Evolutionary conservation across 2,888 invertebrate species (phyloP).

Genomic region (Trissolcus japonicus): DNA sequence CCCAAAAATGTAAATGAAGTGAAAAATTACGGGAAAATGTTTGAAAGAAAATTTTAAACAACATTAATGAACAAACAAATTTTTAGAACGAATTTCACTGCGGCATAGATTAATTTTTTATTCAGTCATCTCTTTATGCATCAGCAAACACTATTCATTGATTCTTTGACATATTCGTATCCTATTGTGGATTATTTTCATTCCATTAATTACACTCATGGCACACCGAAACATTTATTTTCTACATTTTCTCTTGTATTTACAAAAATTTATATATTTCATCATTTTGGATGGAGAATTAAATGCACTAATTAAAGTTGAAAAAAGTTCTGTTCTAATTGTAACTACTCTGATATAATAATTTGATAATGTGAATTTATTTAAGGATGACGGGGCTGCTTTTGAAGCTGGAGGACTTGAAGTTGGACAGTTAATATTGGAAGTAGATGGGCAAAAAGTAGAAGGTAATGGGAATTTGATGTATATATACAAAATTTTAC

Average conservation of each 20-base stretch:
- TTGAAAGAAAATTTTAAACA: no score
- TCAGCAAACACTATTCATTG: not conserved
- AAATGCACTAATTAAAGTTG: not conserved
- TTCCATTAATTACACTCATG: not conserved
- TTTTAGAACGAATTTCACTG: no score
- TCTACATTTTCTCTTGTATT: not conserved
- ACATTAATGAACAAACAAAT: no score
- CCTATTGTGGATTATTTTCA: not conserved
- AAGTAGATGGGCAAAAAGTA: slow-evolving; percentile 87
- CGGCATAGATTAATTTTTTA: no score
- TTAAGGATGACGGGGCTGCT: slow-evolving; percentile 95
- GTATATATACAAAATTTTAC: no score
- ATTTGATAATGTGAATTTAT: slow-evolving; percentile 13
- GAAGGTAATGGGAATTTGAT: slow-evolving; percentile 73
- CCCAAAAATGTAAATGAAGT: no score
- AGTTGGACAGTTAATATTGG: slow-evolving; percentile 95
- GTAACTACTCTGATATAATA: not conserved
- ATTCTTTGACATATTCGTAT: not conserved
- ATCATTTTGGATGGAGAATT: not conserved
- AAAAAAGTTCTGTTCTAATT: not conserved
- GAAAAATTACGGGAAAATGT: no score
- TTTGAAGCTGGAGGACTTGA: slow-evolving; percentile 94
- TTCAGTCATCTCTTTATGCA: not conserved
- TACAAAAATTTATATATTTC: not conserved
- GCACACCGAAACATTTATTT: not conserved